Evolutionary conservation across 1,140 invertebrate genomes (phyloP).

Genomic region (Eurosta solidaginis): DNA sequence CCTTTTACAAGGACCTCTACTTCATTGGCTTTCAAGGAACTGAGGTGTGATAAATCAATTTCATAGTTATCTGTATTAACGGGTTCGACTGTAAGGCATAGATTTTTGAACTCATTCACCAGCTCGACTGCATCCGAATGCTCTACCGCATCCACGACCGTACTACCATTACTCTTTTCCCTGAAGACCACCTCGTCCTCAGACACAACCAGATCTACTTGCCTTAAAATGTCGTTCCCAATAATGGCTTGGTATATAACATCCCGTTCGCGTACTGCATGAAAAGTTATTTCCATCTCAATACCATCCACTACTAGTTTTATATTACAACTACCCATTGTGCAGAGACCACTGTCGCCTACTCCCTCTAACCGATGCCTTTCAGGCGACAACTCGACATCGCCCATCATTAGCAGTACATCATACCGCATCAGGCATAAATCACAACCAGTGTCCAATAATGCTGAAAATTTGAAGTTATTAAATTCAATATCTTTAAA

Average conservation of each 20-base stretch:
- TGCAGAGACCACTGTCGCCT: no score
- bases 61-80: background rate
- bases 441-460: no score
- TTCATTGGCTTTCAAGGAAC: background rate
- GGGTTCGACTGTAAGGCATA: background rate
- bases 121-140: background rate
- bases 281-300: no score
- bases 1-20: background rate
- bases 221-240: background rate
- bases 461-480: no score
- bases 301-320: no score
- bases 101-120: background rate
- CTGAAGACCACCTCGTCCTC: background rate
- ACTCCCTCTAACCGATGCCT: no score
- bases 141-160: background rate
- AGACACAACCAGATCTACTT: background rate
- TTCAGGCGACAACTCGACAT: no score
- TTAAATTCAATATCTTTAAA: no score
- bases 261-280: conserved; percentile 1
- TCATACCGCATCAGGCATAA: no score
- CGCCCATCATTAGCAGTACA: no score
- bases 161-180: background rate
- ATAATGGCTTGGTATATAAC: background rate
- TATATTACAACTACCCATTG: no score
- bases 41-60: background rate